These are phyloP conservation scores for Apodemus speciosus DNA, from an alignment of 2,113 vertebrate genomes.

Conservation along the genomic window DNA sequence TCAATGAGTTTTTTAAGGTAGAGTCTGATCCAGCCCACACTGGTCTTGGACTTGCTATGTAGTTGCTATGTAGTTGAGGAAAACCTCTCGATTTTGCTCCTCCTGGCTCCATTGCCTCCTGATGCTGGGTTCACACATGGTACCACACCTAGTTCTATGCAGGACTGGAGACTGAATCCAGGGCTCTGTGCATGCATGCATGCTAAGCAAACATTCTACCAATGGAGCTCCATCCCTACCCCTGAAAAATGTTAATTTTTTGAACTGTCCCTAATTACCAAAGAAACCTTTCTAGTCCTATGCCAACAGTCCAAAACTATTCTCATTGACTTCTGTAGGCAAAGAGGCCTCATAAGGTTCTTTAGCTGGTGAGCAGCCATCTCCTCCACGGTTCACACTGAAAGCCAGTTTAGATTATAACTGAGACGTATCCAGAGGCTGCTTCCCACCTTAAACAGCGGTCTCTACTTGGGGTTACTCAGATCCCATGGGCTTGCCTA, in stretches of 20 bases:
- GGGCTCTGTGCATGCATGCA: background rate
- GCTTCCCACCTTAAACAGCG: constrained; percentile 63
- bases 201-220: background rate
- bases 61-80: background rate
- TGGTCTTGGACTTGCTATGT: background rate
- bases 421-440: constrained; percentile 61
- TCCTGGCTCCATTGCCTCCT: no score
- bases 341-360: background rate
- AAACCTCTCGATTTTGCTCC: background rate
- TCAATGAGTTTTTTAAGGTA: background rate
- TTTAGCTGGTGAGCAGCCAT: constrained; percentile 51
- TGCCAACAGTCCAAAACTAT: constrained; percentile 60
- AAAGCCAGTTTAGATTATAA: constrained; percentile 68
- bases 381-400: constrained; percentile 64
- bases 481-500: constrained; percentile 37
- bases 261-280: constrained; percentile 72
- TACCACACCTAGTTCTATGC: background rate
- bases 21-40: background rate
- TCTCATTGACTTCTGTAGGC: constrained; percentile 71
- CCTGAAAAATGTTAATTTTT: constrained; percentile 71
- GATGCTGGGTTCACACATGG: background rate
- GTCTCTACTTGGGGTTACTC: constrained; percentile 31
- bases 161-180: background rate
- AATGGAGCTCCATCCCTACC: background rate
- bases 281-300: constrained; percentile 54